Evolutionary conservation across 2,113 vertebrate genomes (phyloP).

Genomic region (Lophura nycthemera): DNA sequence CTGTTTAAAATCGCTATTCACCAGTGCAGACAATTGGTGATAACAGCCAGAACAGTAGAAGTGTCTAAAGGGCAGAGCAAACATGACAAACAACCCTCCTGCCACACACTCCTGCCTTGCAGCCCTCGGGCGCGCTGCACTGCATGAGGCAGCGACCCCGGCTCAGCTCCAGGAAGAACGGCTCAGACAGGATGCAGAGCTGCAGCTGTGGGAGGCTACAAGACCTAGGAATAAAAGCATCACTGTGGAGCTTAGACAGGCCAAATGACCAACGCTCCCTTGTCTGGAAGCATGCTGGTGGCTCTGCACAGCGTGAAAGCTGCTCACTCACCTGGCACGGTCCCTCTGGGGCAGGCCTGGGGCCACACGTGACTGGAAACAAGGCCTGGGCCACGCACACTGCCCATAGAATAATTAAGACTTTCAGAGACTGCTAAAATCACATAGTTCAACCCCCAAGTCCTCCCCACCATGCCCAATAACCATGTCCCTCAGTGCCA

Average conservation of each 20-base stretch:
- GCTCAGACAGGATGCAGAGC: not conserved
- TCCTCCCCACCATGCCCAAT: too few relatives aligned
- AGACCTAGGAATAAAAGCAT: not conserved
- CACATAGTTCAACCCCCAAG: too few relatives aligned
- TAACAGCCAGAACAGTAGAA: not conserved
- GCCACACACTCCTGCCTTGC: not conserved
- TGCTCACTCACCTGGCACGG: not conserved
- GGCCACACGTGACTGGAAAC: not conserved
- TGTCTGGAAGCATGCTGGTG: not conserved
- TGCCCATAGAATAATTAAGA: not conserved
- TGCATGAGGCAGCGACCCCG: not conserved
- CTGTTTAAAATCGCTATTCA: constrained; percentile 46
- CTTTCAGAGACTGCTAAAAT: too few relatives aligned
- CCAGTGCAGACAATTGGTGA: not conserved
- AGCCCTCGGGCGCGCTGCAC: not conserved
- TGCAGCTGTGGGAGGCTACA: not conserved
- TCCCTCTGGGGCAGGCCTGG: rapidly evolving
- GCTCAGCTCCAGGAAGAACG: not conserved
- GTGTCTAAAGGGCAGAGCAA: not conserved
- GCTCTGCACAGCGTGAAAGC: rapidly evolving
- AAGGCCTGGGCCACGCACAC: rapidly evolving
- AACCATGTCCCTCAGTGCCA: too few relatives aligned
- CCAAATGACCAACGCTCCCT: not conserved
- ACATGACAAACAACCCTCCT: constrained; percentile 10
- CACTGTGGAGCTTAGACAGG: not conserved